Conservation (phyloP, 2,888 invertebrate genomes). For the Rotaria socialis region DNA sequence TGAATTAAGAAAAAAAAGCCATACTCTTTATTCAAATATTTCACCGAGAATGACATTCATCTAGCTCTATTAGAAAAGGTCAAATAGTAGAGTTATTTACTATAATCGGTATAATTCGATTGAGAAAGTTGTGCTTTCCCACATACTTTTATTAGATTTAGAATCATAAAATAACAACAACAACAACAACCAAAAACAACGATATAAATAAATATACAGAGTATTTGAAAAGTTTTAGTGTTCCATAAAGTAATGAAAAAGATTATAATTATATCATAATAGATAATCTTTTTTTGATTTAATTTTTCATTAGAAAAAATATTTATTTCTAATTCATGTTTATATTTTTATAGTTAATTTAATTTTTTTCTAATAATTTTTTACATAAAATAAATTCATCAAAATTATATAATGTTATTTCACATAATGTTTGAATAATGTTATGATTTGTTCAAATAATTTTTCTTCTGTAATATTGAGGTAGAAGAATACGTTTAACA, state of each 20-base stretch:
- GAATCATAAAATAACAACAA: no score
- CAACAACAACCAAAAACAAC: no score
- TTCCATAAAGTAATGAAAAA: no score
- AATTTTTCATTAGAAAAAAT: background rate
- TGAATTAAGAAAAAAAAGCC: no score
- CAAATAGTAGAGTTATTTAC: no score
- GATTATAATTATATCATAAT: background rate
- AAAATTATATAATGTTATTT: background rate
- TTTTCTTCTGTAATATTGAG: background rate
- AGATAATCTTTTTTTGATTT: background rate
- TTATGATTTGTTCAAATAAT: background rate
- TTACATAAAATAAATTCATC: background rate
- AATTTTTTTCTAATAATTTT: background rate
- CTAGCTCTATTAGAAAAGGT: no score
- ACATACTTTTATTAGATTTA: background rate
- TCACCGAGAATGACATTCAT: no score
- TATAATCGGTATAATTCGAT: slow-evolving; percentile 3
- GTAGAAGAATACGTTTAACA: background rate
- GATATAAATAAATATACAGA: no score
- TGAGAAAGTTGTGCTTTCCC: background rate
- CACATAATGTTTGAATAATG: background rate
- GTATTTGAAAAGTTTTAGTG: no score
- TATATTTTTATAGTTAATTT: background rate
- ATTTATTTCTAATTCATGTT: background rate
- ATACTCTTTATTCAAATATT: no score